These are phyloP conservation scores for Drosophila heteroneura DNA, from an alignment of 2,888 invertebrate genomes.

Conservation along the genomic window DNA sequence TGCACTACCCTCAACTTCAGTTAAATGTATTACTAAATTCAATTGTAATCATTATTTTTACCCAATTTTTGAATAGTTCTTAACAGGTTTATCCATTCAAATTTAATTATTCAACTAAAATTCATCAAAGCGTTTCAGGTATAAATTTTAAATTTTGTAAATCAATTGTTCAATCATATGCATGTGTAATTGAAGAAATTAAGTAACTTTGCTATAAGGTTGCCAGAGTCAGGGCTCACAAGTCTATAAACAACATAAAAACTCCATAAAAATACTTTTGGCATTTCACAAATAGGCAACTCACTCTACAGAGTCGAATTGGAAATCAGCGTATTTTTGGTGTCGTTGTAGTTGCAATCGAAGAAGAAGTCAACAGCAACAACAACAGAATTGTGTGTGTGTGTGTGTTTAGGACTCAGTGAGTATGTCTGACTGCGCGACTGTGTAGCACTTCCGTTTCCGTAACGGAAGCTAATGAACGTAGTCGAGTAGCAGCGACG, in stretches of 20 bases:
- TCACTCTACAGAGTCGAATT: constrained; percentile 49
- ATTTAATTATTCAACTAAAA: background rate
- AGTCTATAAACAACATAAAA: constrained; percentile 51
- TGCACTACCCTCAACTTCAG: background rate
- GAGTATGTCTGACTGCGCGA: constrained; percentile 78
- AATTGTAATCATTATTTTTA: background rate
- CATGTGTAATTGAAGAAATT: constrained; percentile 1
- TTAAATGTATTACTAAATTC: background rate
- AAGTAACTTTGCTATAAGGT: constrained; percentile 23
- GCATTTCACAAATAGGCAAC: constrained; percentile 54
- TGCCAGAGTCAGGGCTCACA: constrained; percentile 2
- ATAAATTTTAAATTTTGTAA: background rate
- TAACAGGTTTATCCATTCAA: no score
- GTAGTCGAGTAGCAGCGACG: constrained; percentile 51
- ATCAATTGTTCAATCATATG: background rate
- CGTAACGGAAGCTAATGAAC: constrained; percentile 77
- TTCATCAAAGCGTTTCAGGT: background rate
- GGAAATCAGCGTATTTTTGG: constrained; percentile 35
- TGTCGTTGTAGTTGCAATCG: constrained; percentile 54
- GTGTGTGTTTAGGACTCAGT: constrained; percentile 42
- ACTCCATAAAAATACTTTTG: constrained; percentile 56
- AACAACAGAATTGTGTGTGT: constrained; percentile 10
- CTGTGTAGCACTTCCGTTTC: constrained; percentile 79
- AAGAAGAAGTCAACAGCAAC: constrained; percentile 39
- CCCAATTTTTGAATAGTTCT: fast-evolving